Percentiles rank a stretch among this genome's conserved stretches.
phyloP scores from a whole-genome alignment of 2,888 invertebrate species.

The Eilema depressum region DNA sequence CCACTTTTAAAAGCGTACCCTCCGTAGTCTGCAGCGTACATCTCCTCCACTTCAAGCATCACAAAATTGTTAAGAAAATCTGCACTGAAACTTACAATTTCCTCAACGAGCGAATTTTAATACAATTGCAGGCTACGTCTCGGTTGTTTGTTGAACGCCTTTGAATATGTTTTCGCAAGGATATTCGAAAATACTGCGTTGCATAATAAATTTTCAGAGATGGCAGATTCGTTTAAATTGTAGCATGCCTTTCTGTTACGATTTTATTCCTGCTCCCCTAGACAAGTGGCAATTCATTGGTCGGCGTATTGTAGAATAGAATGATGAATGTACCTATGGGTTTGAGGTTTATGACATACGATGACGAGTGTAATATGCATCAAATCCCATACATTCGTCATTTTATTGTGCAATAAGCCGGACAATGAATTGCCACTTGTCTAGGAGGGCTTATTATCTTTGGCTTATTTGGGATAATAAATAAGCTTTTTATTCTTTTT shows the following conservation, averaged over 20 bases:
- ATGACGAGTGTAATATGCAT: too few relatives aligned
- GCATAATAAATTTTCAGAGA: conserved; percentile 33
- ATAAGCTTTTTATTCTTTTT: too few relatives aligned
- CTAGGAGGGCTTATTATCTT: too few relatives aligned
- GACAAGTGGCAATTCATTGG: too few relatives aligned
- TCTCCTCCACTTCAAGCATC: conserved; percentile 13
- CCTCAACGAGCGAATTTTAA: conserved; percentile 50
- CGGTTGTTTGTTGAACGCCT: conserved; percentile 37
- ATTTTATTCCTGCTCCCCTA: conserved; percentile 2
- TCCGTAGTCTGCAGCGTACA: conserved; percentile 23
- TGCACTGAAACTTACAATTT: conserved; percentile 46
- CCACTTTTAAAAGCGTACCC: conserved; percentile 39
- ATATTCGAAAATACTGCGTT: conserved; percentile 40
- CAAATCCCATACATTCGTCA: too few relatives aligned
- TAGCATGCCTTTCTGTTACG: conserved; percentile 12
- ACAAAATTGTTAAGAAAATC: conserved; percentile 36
- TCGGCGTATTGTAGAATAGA: too few relatives aligned
- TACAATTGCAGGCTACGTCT: conserved; percentile 44
- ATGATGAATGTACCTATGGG: too few relatives aligned
- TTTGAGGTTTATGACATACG: too few relatives aligned
- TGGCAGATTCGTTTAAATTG: conserved; percentile 17
- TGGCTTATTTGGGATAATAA: too few relatives aligned
- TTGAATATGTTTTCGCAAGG: conserved; percentile 46
- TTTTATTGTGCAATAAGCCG: too few relatives aligned
- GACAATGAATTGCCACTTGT: too few relatives aligned